Conservation (phyloP, 2,888 invertebrate genomes). For the Drosophila eohydei region DNA sequence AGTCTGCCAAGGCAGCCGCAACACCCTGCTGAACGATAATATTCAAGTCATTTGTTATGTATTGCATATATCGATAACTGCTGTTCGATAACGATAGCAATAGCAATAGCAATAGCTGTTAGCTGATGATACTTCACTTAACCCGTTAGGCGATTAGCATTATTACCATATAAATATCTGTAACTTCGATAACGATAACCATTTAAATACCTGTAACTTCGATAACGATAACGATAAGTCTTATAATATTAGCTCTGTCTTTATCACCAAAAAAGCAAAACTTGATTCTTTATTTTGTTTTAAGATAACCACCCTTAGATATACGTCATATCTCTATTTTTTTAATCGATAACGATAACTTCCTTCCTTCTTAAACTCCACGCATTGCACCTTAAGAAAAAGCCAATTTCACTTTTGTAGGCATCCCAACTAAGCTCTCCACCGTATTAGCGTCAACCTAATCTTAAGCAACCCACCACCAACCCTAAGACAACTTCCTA, state of each 20-base stretch:
- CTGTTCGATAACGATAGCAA: background rate
- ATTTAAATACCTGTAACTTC: too few relatives aligned
- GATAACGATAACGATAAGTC: background rate
- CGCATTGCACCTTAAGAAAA: background rate
- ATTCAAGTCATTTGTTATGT: background rate
- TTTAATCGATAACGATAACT: slow-evolving; percentile 10
- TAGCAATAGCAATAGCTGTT: background rate
- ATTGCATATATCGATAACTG: background rate
- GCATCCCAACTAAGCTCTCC: slow-evolving; percentile 25
- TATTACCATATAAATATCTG: too few relatives aligned
- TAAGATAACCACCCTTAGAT: too few relatives aligned
- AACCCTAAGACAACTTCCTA: background rate
- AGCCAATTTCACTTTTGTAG: slow-evolving; percentile 33
- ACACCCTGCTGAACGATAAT: background rate
- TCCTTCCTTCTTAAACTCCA: background rate
- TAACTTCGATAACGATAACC: too few relatives aligned
- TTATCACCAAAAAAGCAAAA: too few relatives aligned
- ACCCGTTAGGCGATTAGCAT: too few relatives aligned
- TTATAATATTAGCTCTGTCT: too few relatives aligned
- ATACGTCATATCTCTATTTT: background rate
- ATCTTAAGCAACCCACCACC: background rate
- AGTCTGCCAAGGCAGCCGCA: background rate
- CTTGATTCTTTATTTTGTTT: too few relatives aligned
- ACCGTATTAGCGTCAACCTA: too few relatives aligned
- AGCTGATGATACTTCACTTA: background rate